phyloP scores from a whole-genome alignment of 2,113 vertebrate genomes.

The Eublepharis macularius region DNA sequence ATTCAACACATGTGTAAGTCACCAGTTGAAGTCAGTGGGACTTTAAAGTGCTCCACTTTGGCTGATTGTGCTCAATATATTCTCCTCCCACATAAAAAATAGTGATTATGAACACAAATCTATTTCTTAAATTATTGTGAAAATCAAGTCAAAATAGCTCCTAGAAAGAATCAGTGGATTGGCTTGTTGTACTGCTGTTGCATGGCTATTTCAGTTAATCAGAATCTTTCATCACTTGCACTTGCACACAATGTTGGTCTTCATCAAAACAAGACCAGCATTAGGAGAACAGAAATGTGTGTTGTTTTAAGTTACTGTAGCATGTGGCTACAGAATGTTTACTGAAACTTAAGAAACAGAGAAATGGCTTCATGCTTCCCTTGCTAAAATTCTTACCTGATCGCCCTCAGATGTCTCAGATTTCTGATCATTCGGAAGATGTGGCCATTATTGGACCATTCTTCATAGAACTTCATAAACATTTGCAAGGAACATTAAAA shows the following conservation, averaged over 20 bases:
- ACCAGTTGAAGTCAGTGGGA: not conserved
- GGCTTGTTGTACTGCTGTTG: not conserved
- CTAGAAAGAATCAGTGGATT: not conserved
- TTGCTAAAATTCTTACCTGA: not conserved
- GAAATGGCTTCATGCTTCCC: not conserved
- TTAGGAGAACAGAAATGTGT: not conserved
- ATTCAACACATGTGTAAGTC: not conserved
- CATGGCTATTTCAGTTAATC: slow-evolving; percentile 4
- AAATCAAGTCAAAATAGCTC: slow-evolving; percentile 5
- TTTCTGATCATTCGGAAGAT: not conserved
- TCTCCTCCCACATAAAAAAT: not conserved
- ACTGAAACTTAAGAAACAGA: slow-evolving; percentile 10
- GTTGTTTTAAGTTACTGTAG: not conserved
- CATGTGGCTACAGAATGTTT: not conserved
- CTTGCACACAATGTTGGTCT: not conserved
- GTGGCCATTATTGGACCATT: not conserved
- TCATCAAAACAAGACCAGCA: not conserved
- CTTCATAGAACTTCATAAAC: not conserved
- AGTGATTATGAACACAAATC: slow-evolving; percentile 1
- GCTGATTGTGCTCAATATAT: not conserved
- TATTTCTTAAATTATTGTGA: slow-evolving; percentile 12
- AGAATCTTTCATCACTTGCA: slow-evolving; percentile 15
- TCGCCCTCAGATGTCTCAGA: not conserved
- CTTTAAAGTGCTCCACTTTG: not conserved
- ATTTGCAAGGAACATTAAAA: too few species aligned